These are phyloP conservation scores for Zygothrica quintamaculata DNA, from an alignment of 2,888 invertebrate genomes.

Conservation along the genomic window DNA sequence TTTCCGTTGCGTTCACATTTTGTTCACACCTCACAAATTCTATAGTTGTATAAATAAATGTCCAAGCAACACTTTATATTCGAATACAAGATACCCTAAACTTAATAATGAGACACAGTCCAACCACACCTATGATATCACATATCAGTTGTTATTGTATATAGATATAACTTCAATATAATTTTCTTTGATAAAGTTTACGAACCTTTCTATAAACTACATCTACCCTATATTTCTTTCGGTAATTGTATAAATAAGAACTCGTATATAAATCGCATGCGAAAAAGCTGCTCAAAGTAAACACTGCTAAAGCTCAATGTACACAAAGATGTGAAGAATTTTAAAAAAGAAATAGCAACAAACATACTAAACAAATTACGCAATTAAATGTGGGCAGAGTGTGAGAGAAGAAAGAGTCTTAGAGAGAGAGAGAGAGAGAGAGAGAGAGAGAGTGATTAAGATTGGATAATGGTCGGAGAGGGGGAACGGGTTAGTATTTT, in stretches of 20 bases:
- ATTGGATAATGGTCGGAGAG: too few relatives aligned
- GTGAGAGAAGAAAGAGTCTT: not conserved
- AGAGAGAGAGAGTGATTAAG: not conserved
- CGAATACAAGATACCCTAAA: slow-evolving; percentile 3
- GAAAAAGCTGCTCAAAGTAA: slow-evolving; percentile 9
- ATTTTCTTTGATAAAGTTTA: too few relatives aligned
- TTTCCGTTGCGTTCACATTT: slow-evolving; percentile 28
- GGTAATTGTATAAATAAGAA: not conserved
- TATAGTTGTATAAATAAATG: slow-evolving; percentile 20
- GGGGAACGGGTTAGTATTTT: not conserved
- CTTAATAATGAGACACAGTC: too few relatives aligned
- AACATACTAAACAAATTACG: slow-evolving; percentile 58
- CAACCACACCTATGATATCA: too few relatives aligned
- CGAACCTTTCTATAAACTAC: too few relatives aligned
- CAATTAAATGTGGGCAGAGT: slow-evolving; percentile 38
- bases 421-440: not conserved
- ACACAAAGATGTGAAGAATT: slow-evolving; percentile 41
- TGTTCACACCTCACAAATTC: slow-evolving; percentile 42
- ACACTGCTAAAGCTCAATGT: slow-evolving; percentile 16
- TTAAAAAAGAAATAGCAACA: slow-evolving; percentile 22
- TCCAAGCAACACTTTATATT: not conserved
- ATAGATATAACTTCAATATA: not conserved
- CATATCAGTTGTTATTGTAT: too few relatives aligned
- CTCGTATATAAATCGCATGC: slow-evolving; percentile 1
- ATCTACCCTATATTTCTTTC: too few relatives aligned